Evolutionary conservation across 2,888 invertebrate species (phyloP).

Genomic region (Habrosyne pyritoides): DNA sequence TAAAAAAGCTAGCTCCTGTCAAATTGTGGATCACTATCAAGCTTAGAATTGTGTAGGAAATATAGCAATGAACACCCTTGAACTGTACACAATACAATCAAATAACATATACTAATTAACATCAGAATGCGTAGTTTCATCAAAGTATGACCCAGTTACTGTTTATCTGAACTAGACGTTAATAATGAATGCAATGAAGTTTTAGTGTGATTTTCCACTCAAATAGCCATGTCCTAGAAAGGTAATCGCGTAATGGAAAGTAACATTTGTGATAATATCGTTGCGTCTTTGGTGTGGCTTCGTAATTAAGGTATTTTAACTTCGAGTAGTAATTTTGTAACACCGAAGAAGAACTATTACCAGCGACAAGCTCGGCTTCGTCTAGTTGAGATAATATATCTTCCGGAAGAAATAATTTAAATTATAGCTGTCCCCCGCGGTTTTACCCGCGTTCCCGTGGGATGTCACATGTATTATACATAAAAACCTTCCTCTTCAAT

Average conservation of each 20-base stretch:
- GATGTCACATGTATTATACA: too few relatives aligned
- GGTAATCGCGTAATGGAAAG: background rate
- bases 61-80: background rate
- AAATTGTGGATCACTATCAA: background rate
- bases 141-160: background rate
- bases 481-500: too few relatives aligned
- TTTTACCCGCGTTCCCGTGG: too few relatives aligned
- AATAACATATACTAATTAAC: background rate
- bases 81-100: background rate
- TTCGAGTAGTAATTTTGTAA: too few relatives aligned
- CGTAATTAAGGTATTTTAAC: too few relatives aligned
- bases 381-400: too few relatives aligned
- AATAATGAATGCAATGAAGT: background rate
- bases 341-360: too few relatives aligned
- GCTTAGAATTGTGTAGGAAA: background rate
- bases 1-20: background rate
- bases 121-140: conserved; percentile 1
- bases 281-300: too few relatives aligned
- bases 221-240: background rate
- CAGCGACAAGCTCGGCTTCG: too few relatives aligned
- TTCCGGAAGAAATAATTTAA: too few relatives aligned
- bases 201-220: background rate
- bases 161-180: background rate
- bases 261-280: background rate
- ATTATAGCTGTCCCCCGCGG: too few relatives aligned